These are phyloP conservation scores for Urocolius indicus DNA, from an alignment of 2,113 vertebrate species.

Conservation along the genomic window DNA sequence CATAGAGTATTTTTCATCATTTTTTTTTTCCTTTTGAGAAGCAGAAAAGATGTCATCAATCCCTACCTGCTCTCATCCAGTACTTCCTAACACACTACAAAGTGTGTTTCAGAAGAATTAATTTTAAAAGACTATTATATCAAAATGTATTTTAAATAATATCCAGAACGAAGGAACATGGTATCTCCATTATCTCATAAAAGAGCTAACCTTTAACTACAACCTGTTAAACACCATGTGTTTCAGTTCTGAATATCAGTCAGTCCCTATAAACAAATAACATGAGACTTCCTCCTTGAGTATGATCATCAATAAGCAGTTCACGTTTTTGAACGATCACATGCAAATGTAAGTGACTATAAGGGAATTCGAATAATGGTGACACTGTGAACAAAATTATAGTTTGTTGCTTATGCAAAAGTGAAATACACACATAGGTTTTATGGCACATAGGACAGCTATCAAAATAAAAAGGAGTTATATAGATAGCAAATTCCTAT, in stretches of 20 bases:
- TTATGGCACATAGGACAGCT: background rate
- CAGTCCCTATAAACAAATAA: background rate
- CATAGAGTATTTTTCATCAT: background rate
- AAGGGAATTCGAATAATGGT: background rate
- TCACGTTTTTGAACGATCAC: background rate
- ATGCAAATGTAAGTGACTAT: background rate
- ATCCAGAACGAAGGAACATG: background rate
- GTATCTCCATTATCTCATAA: background rate
- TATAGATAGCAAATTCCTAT: background rate
- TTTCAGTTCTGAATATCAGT: background rate
- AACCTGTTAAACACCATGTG: background rate
- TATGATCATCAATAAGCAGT: background rate
- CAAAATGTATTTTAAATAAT: background rate
- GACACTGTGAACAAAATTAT: background rate
- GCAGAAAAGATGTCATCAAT: background rate
- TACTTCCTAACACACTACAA: background rate
- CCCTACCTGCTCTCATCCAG: background rate
- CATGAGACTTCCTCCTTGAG: background rate
- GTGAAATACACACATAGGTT: fast-evolving
- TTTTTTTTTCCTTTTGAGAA: background rate
- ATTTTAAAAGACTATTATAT: background rate
- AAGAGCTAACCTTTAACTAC: background rate
- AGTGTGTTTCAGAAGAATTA: background rate
- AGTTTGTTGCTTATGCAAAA: background rate
- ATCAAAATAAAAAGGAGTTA: background rate